Percentiles rank a stretch among this genome's conserved stretches.
Evolutionary conservation across 2,113 vertebrate genomes (phyloP).

Genomic region (Cercocebus atys): DNA sequence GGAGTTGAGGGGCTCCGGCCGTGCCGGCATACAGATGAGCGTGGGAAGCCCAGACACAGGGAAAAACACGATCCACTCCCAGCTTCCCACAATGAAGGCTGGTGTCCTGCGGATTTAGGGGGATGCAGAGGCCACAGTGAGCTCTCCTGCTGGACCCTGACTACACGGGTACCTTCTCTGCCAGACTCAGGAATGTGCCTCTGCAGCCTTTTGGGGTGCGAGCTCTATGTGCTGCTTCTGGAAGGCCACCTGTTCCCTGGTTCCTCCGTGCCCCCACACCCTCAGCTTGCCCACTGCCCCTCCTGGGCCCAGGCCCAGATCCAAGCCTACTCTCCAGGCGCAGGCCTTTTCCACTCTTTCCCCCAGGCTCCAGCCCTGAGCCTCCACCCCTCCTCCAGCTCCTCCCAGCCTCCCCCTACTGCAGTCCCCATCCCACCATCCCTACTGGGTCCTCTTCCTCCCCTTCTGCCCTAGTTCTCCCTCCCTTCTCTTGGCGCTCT

Average conservation of each 20-base stretch:
- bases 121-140: background rate
- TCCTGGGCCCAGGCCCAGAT: too few species aligned
- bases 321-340: background rate
- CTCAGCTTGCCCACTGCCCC: background rate
- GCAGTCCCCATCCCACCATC: too few species aligned
- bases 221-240: background rate
- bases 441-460: background rate
- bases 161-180: fast-evolving
- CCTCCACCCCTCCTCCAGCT: background rate
- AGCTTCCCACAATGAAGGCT: background rate
- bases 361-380: background rate
- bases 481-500: background rate
- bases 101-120: background rate
- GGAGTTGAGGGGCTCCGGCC: background rate
- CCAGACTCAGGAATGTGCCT: background rate
- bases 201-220: background rate
- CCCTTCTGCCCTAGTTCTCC: background rate
- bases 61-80: background rate
- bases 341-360: background rate
- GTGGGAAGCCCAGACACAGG: background rate
- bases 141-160: background rate
- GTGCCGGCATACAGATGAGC: fast-evolving
- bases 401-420: background rate
- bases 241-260: background rate
- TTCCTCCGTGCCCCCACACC: background rate